A percentile compares a stretch with the other conserved stretches of the same genome.
Evolutionary conservation across 1,140 invertebrate genomes (phyloP).

Genomic region (Homarus americanus): DNA sequence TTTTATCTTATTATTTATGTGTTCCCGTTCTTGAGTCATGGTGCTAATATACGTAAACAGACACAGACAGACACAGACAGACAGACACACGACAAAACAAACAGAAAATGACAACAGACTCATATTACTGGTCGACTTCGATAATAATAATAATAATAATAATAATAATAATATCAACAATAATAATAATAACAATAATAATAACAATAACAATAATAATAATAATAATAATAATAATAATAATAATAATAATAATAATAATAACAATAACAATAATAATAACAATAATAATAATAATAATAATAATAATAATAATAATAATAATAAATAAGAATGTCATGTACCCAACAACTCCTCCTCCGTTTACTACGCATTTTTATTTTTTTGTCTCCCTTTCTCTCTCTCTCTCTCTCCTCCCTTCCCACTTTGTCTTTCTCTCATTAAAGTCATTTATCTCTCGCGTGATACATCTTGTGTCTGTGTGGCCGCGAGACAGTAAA

Average conservation of each 20-base stretch:
- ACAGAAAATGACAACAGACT: neutral
- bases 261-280: neutral
- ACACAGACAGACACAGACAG: too few species aligned
- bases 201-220: neutral
- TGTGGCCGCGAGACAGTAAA: too few species aligned
- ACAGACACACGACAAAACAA: neutral
- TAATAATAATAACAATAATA: neutral
- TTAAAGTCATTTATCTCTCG: too few species aligned
- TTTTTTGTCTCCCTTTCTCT: neutral
- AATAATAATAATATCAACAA: neutral
- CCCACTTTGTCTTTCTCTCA: neutral
- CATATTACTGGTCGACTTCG: neutral
- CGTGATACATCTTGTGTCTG: too few species aligned
- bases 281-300: slow-evolving; percentile 4
- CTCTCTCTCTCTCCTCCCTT: slow-evolving; percentile 6
- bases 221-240: slow-evolving; percentile 2
- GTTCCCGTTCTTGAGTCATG: too few species aligned
- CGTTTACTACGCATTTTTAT: neutral
- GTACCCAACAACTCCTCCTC: neutral
- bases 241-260: neutral
- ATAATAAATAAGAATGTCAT: neutral
- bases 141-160: neutral
- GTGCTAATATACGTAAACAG: too few species aligned
- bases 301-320: slow-evolving; percentile 14
- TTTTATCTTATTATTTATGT: too few species aligned